These are phyloP conservation scores for Nasonia oneida DNA, from an alignment of 2,888 invertebrate genomes.

Conservation along the genomic window DNA sequence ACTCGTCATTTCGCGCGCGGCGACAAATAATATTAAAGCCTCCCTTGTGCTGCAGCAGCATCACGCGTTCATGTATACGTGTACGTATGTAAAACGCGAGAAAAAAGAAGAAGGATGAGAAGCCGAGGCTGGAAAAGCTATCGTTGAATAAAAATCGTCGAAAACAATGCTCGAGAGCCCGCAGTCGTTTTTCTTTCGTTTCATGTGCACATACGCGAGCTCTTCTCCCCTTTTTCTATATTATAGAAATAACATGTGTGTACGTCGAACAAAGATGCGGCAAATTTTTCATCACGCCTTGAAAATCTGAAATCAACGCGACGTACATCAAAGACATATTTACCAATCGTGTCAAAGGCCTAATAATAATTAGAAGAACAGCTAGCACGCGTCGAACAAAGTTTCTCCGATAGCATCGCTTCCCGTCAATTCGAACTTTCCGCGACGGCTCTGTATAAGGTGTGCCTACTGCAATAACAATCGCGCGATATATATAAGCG, in stretches of 20 bases:
- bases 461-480: background rate
- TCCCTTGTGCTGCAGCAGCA: conserved; percentile 2
- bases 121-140: conserved; percentile 25
- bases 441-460: background rate
- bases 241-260: background rate
- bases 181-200: background rate
- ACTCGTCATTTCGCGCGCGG: background rate
- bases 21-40: conserved; percentile 24
- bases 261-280: background rate
- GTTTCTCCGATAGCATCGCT: too few relatives aligned
- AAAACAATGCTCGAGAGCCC: conserved; percentile 23
- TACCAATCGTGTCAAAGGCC: too few relatives aligned
- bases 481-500: conserved; percentile 48
- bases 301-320: background rate
- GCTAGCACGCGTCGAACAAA: too few relatives aligned
- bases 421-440: background rate
- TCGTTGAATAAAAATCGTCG: conserved; percentile 45
- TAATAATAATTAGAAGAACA: too few relatives aligned
- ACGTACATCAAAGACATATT: too few relatives aligned
- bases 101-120: conserved; percentile 25
- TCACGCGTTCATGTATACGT: background rate
- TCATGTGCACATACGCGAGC: background rate
- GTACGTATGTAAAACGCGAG: background rate
- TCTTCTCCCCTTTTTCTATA: background rate
- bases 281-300: background rate